Evolutionary conservation across 2,797 vertebrate species (phyloP), one percentile per base, ranked within the genome.

Genomic region (Tauraco hartlaubi): DNA sequence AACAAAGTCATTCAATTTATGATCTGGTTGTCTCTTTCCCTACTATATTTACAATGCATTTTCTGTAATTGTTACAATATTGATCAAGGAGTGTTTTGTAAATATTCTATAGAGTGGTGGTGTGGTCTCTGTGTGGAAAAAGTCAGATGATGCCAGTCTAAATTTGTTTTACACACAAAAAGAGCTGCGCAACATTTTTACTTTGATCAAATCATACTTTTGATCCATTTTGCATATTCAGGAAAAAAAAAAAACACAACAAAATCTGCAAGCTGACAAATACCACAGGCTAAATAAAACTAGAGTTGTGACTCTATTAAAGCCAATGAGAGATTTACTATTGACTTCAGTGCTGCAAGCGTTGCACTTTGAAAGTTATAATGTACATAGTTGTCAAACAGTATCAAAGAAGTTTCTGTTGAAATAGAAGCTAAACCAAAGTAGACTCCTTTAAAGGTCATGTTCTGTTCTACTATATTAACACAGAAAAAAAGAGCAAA

Each of bases 1-100:
- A 97, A 97, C 92, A 91, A 95, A 96, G 91, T 94, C 9, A 83
- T 94, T 94, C 94, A 61, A 84, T 93, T 94, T 94, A 84, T 96
- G 66, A 82, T 94, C 91, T 94, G 64, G 74, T 92, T 96, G 51
- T 62, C 59, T 94, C 90, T 89, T 82, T 80, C 46, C 9, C 61
- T 74, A 41, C 46, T 85, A 31, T 87, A 89, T 96, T 91, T 96
- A 87, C 86, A 78, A 80, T 79, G 61, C 8, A 56, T 94, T 94
- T 94, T 93, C 83, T 90, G 52, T 96, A 85, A 88, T 90, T 92
- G 56, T 92, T 93, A 88, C 61, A 87, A 54, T 96, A 96, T 94
- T 92, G 94, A 96, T 94, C 77, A 94, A 88, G 21, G 31, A 77
- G n/a, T 56, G 35, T 92, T 94, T 90, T 92, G 74, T 72, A 94